Percentiles rank a stretch among this genome's conserved stretches.
Evolutionary conservation across 1,140 invertebrate genomes (phyloP).

Genomic region (Metaphire vulgaris): DNA sequence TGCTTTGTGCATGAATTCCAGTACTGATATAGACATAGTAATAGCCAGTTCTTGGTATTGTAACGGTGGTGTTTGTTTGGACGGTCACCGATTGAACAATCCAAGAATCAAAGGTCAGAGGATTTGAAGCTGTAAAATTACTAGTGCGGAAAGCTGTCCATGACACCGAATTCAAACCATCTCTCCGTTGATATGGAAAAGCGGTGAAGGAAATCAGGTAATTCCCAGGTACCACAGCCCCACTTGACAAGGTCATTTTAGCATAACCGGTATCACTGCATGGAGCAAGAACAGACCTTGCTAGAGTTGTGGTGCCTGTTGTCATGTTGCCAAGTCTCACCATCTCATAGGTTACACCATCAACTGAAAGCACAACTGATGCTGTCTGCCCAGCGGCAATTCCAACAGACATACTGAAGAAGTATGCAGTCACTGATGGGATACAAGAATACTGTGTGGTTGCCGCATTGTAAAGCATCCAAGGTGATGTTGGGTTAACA

Average conservation of each 20-base stretch:
- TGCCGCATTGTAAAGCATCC: background rate
- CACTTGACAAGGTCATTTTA: background rate
- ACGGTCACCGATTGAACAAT: background rate
- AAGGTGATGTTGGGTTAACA: background rate
- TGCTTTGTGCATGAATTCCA: background rate
- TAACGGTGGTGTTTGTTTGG: background rate
- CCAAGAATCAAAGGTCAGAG: background rate
- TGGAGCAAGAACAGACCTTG: background rate
- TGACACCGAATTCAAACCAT: background rate
- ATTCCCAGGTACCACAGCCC: background rate
- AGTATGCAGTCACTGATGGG: background rate
- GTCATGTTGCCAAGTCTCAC: background rate
- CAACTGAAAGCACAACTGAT: background rate
- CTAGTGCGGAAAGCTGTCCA: background rate
- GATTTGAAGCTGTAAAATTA: background rate
- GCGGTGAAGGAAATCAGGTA: background rate
- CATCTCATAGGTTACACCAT: background rate
- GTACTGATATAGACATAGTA: background rate
- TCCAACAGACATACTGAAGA: background rate
- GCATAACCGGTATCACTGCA: background rate
- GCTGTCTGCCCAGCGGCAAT: background rate
- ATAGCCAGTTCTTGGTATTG: background rate
- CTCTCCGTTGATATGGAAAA: background rate
- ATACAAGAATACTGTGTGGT: background rate
- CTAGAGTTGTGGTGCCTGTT: background rate